Conservation (phyloP, 2,113 vertebrate species). For the Strix uralensis region DNA sequence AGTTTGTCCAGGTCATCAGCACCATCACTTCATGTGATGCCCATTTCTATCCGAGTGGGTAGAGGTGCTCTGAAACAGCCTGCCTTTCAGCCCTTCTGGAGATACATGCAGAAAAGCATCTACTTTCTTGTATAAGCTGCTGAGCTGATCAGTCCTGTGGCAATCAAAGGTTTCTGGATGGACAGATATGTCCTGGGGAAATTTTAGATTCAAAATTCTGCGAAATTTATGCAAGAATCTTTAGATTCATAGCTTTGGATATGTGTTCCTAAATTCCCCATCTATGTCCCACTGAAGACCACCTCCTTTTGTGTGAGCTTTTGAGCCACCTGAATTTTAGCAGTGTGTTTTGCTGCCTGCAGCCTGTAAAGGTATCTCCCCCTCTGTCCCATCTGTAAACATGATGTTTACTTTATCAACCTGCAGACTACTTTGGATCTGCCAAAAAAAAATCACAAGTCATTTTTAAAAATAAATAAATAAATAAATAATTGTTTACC, state of each 20-base stretch:
- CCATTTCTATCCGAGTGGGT: neutral
- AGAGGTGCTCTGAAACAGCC: neutral
- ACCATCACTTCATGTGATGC: neutral
- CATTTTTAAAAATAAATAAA: neutral
- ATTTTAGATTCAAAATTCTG: neutral
- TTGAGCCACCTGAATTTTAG: neutral
- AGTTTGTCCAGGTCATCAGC: neutral
- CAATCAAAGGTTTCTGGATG: neutral
- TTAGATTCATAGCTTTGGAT: neutral
- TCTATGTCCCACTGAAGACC: neutral
- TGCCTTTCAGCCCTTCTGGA: neutral
- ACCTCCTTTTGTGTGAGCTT: neutral
- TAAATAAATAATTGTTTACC: conserved; percentile 31
- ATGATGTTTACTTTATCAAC: neutral
- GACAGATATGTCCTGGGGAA: neutral
- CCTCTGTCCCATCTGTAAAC: neutral
- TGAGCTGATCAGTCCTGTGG: neutral
- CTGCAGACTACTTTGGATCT: neutral
- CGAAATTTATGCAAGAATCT: neutral
- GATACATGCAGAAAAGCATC: neutral
- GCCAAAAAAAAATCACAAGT: neutral
- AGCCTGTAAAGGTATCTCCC: neutral
- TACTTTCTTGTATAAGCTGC: neutral
- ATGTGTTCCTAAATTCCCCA: neutral
- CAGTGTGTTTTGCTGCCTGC: neutral